Evolutionary conservation across 2,113 vertebrate species (phyloP).

Genomic region (Chaetorhynchus papuensis): DNA sequence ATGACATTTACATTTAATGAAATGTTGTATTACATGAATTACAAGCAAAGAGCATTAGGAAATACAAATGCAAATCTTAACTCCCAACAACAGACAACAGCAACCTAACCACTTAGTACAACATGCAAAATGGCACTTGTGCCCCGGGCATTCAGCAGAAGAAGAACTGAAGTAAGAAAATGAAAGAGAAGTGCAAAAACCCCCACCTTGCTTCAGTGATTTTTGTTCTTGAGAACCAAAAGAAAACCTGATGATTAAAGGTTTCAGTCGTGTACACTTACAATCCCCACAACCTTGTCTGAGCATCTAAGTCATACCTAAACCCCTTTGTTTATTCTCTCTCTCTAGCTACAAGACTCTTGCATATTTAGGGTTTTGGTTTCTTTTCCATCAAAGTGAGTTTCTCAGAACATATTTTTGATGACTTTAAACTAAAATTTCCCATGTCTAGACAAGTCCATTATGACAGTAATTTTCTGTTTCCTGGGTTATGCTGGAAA

Average conservation of each 20-base stretch:
- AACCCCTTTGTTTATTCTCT: neutral
- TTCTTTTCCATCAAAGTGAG: neutral
- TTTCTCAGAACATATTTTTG: neutral
- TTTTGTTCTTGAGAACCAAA: neutral
- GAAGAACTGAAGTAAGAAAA: neutral
- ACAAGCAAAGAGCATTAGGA: neutral
- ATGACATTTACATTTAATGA: conserved; percentile 24
- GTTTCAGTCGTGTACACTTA: neutral
- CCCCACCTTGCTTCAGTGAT: neutral
- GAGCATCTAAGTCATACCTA: neutral
- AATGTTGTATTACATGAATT: neutral
- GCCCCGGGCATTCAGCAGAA: neutral
- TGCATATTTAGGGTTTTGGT: neutral
- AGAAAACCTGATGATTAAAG: neutral
- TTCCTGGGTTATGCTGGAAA: neutral
- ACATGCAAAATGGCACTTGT: neutral
- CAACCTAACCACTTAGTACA: neutral
- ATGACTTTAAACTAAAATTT: neutral
- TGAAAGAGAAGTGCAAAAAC: neutral
- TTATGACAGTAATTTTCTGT: neutral
- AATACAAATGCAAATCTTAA: neutral
- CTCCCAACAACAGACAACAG: neutral
- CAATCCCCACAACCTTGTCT: neutral
- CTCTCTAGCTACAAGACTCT: neutral
- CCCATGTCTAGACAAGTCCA: neutral